phyloP scores from a whole-genome alignment of 2,797 vertebrate species.

The Darevskia nairensis region DNA sequence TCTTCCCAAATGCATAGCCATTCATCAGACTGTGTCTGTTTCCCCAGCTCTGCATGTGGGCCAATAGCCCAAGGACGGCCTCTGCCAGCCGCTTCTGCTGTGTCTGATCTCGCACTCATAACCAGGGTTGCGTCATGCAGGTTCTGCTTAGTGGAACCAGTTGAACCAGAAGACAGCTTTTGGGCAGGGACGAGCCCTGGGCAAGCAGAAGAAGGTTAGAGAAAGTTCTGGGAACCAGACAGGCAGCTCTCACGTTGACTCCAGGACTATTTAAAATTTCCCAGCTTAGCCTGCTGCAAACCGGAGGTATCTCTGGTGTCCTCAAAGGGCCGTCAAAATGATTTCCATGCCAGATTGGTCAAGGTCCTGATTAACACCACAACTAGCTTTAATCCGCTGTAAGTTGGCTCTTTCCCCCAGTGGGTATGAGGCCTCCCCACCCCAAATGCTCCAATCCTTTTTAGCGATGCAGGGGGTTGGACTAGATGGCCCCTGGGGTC shows the following conservation, averaged over 20 bases:
- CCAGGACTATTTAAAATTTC: not conserved
- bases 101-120: not conserved
- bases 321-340: not conserved
- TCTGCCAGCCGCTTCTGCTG: not conserved
- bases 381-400: not conserved
- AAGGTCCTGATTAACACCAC: not conserved
- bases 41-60: not conserved
- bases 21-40: not conserved
- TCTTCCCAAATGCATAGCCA: no score
- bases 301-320: not conserved
- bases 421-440: not conserved
- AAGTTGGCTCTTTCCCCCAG: not conserved
- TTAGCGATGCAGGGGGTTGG: no score
- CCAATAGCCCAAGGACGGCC: not conserved
- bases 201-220: not conserved
- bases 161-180: not conserved
- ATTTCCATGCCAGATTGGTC: no score
- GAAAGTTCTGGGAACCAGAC: not conserved
- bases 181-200: not conserved
- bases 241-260: not conserved
- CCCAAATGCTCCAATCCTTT: no score
- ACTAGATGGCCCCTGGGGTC: no score
- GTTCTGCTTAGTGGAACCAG: not conserved
- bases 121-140: not conserved
- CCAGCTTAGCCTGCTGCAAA: not conserved